Evolutionary conservation across 2,113 vertebrate species (phyloP).

Genomic region (Campylomormyrus numenius): DNA sequence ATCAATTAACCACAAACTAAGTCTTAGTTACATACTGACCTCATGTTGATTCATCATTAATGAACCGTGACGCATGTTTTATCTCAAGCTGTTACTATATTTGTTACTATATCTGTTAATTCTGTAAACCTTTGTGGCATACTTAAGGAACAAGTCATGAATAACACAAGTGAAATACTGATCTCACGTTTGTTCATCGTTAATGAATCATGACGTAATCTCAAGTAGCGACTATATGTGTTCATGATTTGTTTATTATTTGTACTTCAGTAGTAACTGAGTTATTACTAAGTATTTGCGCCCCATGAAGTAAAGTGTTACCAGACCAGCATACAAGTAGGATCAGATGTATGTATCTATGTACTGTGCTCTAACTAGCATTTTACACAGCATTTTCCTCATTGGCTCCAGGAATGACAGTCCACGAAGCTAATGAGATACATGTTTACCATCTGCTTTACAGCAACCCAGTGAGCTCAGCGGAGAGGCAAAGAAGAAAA

Average conservation of each 20-base stretch:
- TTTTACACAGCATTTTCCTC: neutral
- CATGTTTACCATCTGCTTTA: neutral
- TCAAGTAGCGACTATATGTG: neutral
- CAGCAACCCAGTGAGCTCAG: slow-evolving; percentile 31
- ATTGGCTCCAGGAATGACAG: neutral
- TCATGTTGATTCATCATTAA: neutral
- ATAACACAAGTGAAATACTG: neutral
- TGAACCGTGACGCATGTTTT: neutral
- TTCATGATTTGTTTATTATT: neutral
- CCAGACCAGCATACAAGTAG: neutral
- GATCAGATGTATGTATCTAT: neutral
- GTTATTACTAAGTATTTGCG: neutral
- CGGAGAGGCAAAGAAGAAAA: slow-evolving; percentile 28
- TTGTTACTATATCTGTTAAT: neutral
- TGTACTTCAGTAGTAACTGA: neutral
- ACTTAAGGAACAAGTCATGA: neutral
- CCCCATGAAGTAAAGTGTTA: neutral
- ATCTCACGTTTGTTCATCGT: neutral
- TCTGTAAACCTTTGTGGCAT: neutral
- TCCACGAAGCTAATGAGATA: neutral
- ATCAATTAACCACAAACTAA: neutral
- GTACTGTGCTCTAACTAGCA: neutral
- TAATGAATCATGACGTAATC: neutral
- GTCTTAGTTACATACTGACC: neutral
- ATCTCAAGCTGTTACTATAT: neutral